Evolutionary conservation across 2,888 invertebrate species (phyloP).

Genomic region (Argynnis bischoffii): DNA sequence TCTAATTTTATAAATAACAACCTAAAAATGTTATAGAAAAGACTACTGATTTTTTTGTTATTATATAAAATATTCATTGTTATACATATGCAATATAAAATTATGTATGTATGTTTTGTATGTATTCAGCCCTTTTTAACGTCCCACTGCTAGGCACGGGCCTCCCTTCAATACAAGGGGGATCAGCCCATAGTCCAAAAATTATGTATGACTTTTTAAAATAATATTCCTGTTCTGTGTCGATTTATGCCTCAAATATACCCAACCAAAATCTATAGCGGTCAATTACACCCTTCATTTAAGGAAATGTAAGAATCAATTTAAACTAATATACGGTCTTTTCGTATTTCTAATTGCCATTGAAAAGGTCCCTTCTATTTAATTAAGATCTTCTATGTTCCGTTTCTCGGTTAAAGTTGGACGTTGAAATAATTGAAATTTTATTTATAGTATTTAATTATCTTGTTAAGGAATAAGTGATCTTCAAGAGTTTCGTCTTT

Average conservation of each 20-base stretch:
- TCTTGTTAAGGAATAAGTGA: slow-evolving; percentile 15
- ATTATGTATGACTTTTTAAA: slow-evolving; percentile 44
- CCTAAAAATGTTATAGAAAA: too few relatives aligned
- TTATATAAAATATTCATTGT: too few relatives aligned
- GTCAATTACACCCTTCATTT: slow-evolving; percentile 54
- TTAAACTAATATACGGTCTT: slow-evolving; percentile 53
- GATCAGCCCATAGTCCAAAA: too few relatives aligned
- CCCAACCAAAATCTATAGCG: slow-evolving; percentile 50
- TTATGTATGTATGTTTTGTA: too few relatives aligned
- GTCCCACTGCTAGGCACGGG: too few relatives aligned
- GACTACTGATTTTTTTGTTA: too few relatives aligned
- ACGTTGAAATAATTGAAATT: slow-evolving; percentile 30
- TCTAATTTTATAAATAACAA: too few relatives aligned
- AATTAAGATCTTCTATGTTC: slow-evolving; percentile 50
- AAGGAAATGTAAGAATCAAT: slow-evolving; percentile 41
- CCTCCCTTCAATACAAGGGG: too few relatives aligned
- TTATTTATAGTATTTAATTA: slow-evolving; percentile 25
- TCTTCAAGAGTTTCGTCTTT: slow-evolving; percentile 6
- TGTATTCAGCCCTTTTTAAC: too few relatives aligned
- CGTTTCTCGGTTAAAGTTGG: slow-evolving; percentile 25
- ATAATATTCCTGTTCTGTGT: slow-evolving; percentile 9
- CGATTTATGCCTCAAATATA: slow-evolving; percentile 5
- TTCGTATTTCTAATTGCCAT: slow-evolving; percentile 55
- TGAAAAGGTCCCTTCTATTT: slow-evolving; percentile 51
- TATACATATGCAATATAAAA: not conserved